Evolutionary conservation across 2,113 vertebrate genomes (phyloP), one percentile per base, ranked within the genome.

Genomic region (Plotosus lineatus): DNA sequence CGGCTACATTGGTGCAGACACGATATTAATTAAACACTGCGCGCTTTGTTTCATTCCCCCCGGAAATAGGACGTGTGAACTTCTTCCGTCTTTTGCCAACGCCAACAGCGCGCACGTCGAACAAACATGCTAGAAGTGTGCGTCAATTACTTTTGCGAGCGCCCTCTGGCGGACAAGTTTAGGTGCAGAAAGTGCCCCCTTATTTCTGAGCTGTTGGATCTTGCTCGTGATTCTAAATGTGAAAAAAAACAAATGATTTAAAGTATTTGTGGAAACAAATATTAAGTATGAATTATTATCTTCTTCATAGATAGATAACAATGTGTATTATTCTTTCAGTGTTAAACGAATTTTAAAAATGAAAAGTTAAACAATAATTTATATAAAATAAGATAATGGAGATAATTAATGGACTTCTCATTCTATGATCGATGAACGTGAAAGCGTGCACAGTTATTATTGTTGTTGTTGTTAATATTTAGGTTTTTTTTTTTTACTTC

Each of bases 71-170:
- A 66, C 38, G 46, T 38, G 61, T 26, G 6, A 50, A 44, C 42
- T 17, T 66, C 83, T 88, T 86, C 85, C 77, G 83, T 83, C 83
- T 86, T 85, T 56, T 86, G 75, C 69, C 81, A 78, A 78, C 76
- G 79, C 42, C 79, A 69, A 33, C 79, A 77, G 66, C 77, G 31
- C 53, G 38, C 60, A 55, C 53, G 77, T 82, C 86, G 40, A 85
- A 79, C 88, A 81, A 86, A 83, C 87, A 44, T 77, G 79, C 66
- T 48, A 38, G 55, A 0, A 65, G 33, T 56, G 1, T 74, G 31
- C 10, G 21, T 15, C 55, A 6, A 10, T 50, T 0, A 2, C 15
- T 9, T 2, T 7, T 11, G 69, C 11, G 69, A 21, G 56, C 42
- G 69, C 69, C 69, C n/a, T 19, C 69, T 74, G 40, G 56, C n/a